Base-by-base conservation (phyloP, 2,888 invertebrate genomes). In the Hofmannophila pseudospretella region DNA sequence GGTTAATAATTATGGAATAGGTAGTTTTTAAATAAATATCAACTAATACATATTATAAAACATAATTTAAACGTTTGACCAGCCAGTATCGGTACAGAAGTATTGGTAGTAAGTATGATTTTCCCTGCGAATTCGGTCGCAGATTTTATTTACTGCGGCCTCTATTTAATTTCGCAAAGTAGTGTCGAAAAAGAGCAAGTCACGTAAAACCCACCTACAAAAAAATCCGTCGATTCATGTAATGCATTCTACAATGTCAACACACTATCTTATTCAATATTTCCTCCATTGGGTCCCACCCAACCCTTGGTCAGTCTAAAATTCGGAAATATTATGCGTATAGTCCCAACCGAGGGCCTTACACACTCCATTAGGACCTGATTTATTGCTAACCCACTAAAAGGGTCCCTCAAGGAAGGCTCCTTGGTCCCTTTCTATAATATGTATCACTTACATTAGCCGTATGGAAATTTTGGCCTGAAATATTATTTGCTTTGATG, bases 361-460 rank as follows among this genome's bases (percentile, higher is more conserved):
- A 68, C 67, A 71, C 70, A 77, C 72, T 78, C 81, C 82, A 82
- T 84, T 84, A 82, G 58, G 72, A 54, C 53, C 75, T 84, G 82
- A 84, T 84, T 82, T 84, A 84, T 84, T 63, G 66, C 73, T 62
- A 16, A 50, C 60, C 67, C 68, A 71, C 77, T 81, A 82, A 82
- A 82, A 82, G 82, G 78, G 79, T 82, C 74, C 68, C 72, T 52
- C 73, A 75, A 78, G 78, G 73, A 74, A 58, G 71, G 58, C 61
- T 71, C 64, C 68, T 74, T 54, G 68, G 72, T 51, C 77, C 77
- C 65, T 67, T 65, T 57, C 62, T 71, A 61, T n/a, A n/a, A n/a
- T 70, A 69, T 67, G 61, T 72, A 77, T 76, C 67, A 72, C 66
- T 67, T 75, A 71, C 72, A 80, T 79, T 77, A 78, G 74, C 63